phyloP scores from a whole-genome alignment of 2,888 invertebrate genomes.

The Timema cristinae region DNA sequence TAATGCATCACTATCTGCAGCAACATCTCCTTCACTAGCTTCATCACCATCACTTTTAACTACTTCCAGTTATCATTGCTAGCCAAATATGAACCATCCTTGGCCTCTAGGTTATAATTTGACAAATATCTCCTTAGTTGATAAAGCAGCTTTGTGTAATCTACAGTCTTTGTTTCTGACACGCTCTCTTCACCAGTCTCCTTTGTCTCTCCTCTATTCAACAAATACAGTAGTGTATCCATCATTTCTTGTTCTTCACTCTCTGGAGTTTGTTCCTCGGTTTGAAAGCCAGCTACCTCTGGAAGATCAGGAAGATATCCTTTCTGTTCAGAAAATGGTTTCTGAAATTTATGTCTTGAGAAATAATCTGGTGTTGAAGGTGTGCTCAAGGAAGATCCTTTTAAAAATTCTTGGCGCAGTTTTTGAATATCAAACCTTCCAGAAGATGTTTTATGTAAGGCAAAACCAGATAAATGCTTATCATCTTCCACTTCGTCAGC shows the following conservation, averaged over 20 bases:
- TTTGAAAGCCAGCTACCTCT: not conserved
- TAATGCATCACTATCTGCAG: not conserved
- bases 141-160: slow-evolving; percentile 61
- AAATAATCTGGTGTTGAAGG: slow-evolving; percentile 27
- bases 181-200: slow-evolving; percentile 24
- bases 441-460: slow-evolving; percentile 42
- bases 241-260: slow-evolving; percentile 40
- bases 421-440: slow-evolving; percentile 66
- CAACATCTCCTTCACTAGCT: not conserved
- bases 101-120: too few species aligned
- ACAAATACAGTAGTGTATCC: slow-evolving; percentile 63
- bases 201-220: slow-evolving; percentile 54
- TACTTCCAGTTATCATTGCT: not conserved
- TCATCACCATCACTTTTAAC: too few species aligned
- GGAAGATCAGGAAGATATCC: slow-evolving; percentile 22
- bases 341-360: not conserved
- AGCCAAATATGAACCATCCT: too few species aligned
- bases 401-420: slow-evolving; percentile 63
- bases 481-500: slow-evolving; percentile 59
- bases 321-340: not conserved
- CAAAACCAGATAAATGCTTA: slow-evolving; percentile 35
- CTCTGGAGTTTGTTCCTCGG: slow-evolving; percentile 20
- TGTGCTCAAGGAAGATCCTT: slow-evolving; percentile 46
- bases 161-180: slow-evolving; percentile 42
- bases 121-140: slow-evolving; percentile 58